Conservation (phyloP, 2,888 invertebrate species). For the Gonocerus acuteangulatus region DNA sequence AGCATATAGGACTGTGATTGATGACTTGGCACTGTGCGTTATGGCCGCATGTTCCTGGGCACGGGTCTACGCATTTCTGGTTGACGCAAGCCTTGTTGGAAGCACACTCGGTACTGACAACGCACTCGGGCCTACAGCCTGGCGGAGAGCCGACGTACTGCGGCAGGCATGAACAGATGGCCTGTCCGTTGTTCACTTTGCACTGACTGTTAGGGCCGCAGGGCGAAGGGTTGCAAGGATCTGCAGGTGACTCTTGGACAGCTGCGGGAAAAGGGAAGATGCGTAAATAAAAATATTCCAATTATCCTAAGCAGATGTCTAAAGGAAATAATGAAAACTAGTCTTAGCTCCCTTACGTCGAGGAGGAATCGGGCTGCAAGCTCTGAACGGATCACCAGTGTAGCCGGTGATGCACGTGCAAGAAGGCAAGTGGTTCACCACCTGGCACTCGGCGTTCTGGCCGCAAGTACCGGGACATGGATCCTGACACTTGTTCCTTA, state of each 20-base stretch:
- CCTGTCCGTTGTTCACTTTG: slow-evolving; percentile 41
- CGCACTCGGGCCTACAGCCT: slow-evolving; percentile 41
- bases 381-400: slow-evolving; percentile 59
- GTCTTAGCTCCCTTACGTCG: slow-evolving; percentile 54
- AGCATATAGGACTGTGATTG: slow-evolving; percentile 45
- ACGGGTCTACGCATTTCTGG: slow-evolving; percentile 43
- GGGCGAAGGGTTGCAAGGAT: slow-evolving; percentile 57
- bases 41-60: slow-evolving; percentile 42
- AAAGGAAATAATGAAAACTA: neutral
- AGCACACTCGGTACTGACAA: slow-evolving; percentile 42
- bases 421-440: slow-evolving; percentile 57
- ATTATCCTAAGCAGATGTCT: too few relatives aligned
- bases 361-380: slow-evolving; percentile 55
- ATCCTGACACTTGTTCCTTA: slow-evolving; percentile 58
- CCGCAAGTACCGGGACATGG: slow-evolving; percentile 64
- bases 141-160: slow-evolving; percentile 44
- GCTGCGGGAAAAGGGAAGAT: slow-evolving; percentile 18
- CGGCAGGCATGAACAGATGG: slow-evolving; percentile 40
- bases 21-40: slow-evolving; percentile 44
- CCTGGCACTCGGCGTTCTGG: slow-evolving; percentile 57
- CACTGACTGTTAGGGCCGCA: slow-evolving; percentile 43
- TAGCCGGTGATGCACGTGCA: slow-evolving; percentile 56
- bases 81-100: slow-evolving; percentile 43
- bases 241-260: slow-evolving; percentile 43
- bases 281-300: too few relatives aligned